Evolutionary conservation across 2,797 vertebrate species (phyloP).

Genomic region (Melanotaenia nigrans): DNA sequence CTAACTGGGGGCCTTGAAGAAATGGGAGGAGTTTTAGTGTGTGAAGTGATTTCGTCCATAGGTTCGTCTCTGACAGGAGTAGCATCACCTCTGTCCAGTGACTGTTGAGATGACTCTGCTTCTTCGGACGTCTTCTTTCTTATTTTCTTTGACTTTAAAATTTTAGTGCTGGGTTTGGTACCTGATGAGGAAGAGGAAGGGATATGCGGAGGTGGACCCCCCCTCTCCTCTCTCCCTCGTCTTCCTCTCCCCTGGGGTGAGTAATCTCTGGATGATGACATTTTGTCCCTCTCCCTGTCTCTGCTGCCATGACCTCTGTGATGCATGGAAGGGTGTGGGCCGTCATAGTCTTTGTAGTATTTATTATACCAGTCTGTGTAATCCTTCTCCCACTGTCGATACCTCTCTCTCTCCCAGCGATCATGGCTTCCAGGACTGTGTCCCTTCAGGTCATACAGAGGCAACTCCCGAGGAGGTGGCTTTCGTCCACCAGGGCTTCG

Average conservation of each 20-base stretch:
- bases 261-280: slow-evolving; percentile 87
- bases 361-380: slow-evolving; percentile 97
- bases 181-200: slow-evolving; percentile 67
- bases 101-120: slow-evolving; percentile 81
- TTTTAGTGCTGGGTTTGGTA: slow-evolving; percentile 76
- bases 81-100: slow-evolving; percentile 91
- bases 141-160: slow-evolving; percentile 90
- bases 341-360: slow-evolving; percentile 90
- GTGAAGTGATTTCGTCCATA: slow-evolving; percentile 87
- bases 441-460: slow-evolving; percentile 74
- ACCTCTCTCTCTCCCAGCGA: slow-evolving; percentile 91
- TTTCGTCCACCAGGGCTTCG: slow-evolving; percentile 85
- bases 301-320: slow-evolving; percentile 70
- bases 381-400: slow-evolving; percentile 94
- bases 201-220: slow-evolving; percentile 56
- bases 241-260: slow-evolving; percentile 88
- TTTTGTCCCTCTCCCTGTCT: slow-evolving; percentile 78
- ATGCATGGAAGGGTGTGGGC: slow-evolving; percentile 64
- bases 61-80: slow-evolving; percentile 97
- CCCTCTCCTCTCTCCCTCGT: slow-evolving; percentile 84
- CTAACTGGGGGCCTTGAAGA: slow-evolving; percentile 57
- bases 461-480: slow-evolving; percentile 81
- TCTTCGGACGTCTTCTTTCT: slow-evolving; percentile 92
- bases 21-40: slow-evolving; percentile 59
- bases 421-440: slow-evolving; percentile 87